Evolutionary conservation across 2,113 vertebrate species (phyloP), one percentile per base, ranked within the genome.

Genomic region (Spermophilus dauricus): DNA sequence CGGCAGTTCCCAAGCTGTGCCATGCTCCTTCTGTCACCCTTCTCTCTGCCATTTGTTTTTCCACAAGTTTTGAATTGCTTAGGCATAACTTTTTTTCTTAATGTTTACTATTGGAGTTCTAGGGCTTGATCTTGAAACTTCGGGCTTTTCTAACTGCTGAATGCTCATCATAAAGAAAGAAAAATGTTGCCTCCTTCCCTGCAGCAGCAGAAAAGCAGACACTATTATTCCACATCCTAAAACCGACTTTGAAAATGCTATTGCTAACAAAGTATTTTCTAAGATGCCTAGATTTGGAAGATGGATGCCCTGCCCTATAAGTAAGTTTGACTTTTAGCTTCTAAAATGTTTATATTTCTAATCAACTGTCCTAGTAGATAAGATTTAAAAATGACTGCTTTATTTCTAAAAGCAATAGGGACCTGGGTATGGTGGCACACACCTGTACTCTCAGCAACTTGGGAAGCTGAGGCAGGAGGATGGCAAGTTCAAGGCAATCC

Each of bases 1-100:
- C 24, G 1, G 22, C 65, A 20, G 12, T 45, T 37, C 84, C 48
- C 51, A n/a, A 18, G 58, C 32, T 2, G 3, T 8, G 8, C 61
- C 1, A 0, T 1, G 4, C 42, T 7, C 73, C 14, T 2, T 4
- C 2, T 26, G 11, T 34, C 61, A 34, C 0, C 1, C 0, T 42
- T 39, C 42, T 86, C 81, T 76, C 95, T 77, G 67, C 75, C 39
- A 5, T 76, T 80, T 81, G 39, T 20, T 84, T 85, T 37, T 13
- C 20, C 48, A 11, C 8, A 16, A 73, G 34, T 80, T 53, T 67
- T 77, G 4, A 16, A 7, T 30, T 32, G 51, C 77, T 65, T 51
- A n/a, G 51, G 28, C n/a, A 92, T 70, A 80, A 28, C 51, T 65
- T 91, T 39, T 30, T 39, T 61, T 45, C 51, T 58, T 51, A 70